Conservation (phyloP, 2,113 vertebrate genomes). For the Bufo gargarizans region DNA sequence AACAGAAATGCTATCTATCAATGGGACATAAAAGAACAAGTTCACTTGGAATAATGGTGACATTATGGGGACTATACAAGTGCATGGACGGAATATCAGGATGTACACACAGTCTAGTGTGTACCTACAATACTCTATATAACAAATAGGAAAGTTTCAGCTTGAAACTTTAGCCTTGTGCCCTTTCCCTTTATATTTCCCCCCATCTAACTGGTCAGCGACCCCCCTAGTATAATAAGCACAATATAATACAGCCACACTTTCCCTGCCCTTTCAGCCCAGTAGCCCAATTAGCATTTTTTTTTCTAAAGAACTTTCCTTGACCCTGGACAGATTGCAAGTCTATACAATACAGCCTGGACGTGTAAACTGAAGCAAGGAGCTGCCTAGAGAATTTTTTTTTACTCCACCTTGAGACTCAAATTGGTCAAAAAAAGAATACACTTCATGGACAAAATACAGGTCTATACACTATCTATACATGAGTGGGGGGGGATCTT, state of each 20-base stretch:
- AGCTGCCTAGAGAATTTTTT: slow-evolving; percentile 9
- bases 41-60: slow-evolving; percentile 15
- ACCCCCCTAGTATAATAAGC: slow-evolving; percentile 48
- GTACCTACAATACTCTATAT: slow-evolving; percentile 33
- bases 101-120: slow-evolving; percentile 3
- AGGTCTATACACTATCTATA: slow-evolving; percentile 61
- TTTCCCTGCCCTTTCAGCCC: slow-evolving; percentile 42
- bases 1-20: slow-evolving; percentile 40
- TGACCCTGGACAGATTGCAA: slow-evolving; percentile 50
- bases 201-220: slow-evolving; percentile 6
- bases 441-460: slow-evolving; percentile 44
- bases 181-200: slow-evolving; percentile 29
- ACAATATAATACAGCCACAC: slow-evolving; percentile 15
- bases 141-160: neutral
- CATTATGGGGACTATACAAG: slow-evolving; percentile 57
- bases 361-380: slow-evolving; percentile 25
- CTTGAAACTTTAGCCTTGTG: slow-evolving; percentile 41
- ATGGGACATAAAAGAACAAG: slow-evolving; percentile 44
- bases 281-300: slow-evolving; percentile 52
- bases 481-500: slow-evolving; percentile 46
- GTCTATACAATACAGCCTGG: slow-evolving; percentile 34
- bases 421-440: slow-evolving; percentile 54
- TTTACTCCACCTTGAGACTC: slow-evolving; percentile 22
- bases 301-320: slow-evolving; percentile 46
- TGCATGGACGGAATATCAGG: slow-evolving; percentile 50